A percentile compares a stretch with the other conserved stretches of the same genome.
Evolutionary conservation across 92 coral and sea anemone genomes (phyloP).

Genomic region (Ricordea florida): DNA sequence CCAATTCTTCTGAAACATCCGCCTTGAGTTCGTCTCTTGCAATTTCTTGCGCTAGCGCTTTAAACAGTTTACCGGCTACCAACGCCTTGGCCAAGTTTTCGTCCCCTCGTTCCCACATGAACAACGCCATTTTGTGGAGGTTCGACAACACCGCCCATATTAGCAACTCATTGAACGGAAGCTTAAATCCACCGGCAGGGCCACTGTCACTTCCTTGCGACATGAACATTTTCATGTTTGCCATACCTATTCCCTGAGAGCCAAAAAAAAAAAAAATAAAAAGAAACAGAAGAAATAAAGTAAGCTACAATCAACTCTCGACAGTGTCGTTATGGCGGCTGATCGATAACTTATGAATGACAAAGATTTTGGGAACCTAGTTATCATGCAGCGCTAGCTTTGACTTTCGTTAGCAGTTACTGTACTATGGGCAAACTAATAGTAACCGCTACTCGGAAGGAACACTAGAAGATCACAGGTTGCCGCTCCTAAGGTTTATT

Average conservation of each 20-base stretch:
- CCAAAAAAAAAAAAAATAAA: not conserved
- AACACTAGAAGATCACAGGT: too few species aligned
- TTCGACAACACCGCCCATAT: conserved; percentile 78
- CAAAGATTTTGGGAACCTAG: too few species aligned
- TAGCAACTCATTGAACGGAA: conserved; percentile 68
- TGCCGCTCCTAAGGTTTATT: too few species aligned
- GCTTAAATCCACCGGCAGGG: conserved; percentile 29
- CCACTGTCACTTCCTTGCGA: not conserved
- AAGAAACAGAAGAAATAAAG: not conserved
- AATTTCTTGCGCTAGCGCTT: conserved; percentile 60
- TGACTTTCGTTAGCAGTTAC: too few species aligned
- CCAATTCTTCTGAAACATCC: conserved; percentile 58
- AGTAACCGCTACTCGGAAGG: too few species aligned
- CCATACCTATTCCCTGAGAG: conserved; percentile 53
- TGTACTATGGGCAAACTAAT: too few species aligned
- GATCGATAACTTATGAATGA: too few species aligned
- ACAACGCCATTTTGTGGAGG: conserved; percentile 76
- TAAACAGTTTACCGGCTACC: conserved; percentile 64
- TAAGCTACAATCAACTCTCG: too few species aligned
- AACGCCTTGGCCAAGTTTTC: conserved; percentile 75
- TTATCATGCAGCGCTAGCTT: too few species aligned
- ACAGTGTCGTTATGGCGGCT: too few species aligned
- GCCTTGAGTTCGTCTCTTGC: conserved; percentile 67
- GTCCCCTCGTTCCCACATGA: conserved; percentile 81
- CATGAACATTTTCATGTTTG: conserved; percentile 42